phyloP scores from a whole-genome alignment of 2,888 invertebrate species.

The Dolichomitus sp. region DNA sequence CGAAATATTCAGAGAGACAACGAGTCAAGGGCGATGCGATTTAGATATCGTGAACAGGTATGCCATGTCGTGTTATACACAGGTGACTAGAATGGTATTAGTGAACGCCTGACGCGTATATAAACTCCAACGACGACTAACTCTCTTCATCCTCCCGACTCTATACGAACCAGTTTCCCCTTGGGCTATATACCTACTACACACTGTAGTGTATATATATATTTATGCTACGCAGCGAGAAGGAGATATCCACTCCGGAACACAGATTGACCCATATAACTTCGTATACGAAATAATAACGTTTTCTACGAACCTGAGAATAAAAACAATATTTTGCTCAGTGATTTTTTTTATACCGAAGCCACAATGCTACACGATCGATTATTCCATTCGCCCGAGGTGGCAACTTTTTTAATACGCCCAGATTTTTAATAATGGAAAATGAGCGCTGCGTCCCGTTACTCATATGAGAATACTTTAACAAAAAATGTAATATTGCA shows the following conservation, averaged over 20 bases:
- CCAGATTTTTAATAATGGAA: not conserved
- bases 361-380: not conserved
- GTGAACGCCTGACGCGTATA: constrained; percentile 42
- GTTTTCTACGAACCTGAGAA: not conserved
- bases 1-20: constrained; percentile 64
- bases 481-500: not conserved
- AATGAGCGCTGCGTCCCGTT: not conserved
- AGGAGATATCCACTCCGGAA: constrained; percentile 31
- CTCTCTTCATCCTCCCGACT: constrained; percentile 55
- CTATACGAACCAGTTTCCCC: constrained; percentile 61
- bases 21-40: constrained; percentile 68
- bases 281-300: constrained; percentile 27
- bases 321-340: not conserved
- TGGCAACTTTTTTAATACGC: not conserved
- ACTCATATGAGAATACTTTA: not conserved
- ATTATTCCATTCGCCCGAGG: not conserved
- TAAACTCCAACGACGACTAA: constrained; percentile 45
- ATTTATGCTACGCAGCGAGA: constrained; percentile 26
- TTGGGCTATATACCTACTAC: constrained; percentile 40
- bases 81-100: constrained; percentile 53
- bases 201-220: constrained; percentile 1
- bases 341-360: not conserved
- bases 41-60: constrained; percentile 66
- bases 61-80: constrained; percentile 48
- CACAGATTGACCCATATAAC: constrained; percentile 59